These are phyloP conservation scores for Oceanodroma tethys DNA, from an alignment of 2,113 vertebrate genomes.

Conservation along the genomic window DNA sequence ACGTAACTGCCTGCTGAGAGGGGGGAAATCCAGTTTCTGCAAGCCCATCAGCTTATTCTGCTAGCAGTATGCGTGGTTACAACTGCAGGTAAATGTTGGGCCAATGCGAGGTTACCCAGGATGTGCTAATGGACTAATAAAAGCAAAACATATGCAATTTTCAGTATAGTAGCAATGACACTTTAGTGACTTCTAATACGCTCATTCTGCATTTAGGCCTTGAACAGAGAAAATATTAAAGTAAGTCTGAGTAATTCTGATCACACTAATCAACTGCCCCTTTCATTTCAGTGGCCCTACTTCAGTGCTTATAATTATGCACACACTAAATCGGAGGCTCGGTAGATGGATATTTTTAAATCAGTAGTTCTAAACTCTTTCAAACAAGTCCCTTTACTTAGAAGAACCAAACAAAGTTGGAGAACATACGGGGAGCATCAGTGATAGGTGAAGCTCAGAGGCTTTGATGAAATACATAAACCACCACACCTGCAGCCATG, in stretches of 20 bases:
- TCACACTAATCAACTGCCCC: not conserved
- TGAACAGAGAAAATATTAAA: not conserved
- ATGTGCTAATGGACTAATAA: not conserved
- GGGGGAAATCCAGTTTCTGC: not conserved
- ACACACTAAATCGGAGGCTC: not conserved
- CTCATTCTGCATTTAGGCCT: not conserved
- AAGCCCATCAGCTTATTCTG: not conserved
- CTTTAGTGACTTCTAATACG: not conserved
- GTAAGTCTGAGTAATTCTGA: not conserved
- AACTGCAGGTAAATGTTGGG: not conserved
- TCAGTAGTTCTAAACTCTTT: not conserved
- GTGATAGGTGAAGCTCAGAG: not conserved
- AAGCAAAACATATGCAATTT: not conserved
- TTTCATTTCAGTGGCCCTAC: not conserved
- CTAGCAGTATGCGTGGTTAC: not conserved
- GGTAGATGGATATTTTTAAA: not conserved
- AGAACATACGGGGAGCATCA: not conserved
- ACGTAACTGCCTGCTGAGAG: not conserved
- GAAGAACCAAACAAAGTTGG: not conserved
- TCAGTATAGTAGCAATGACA: not conserved
- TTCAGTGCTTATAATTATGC: not conserved
- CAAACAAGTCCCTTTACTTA: not conserved
- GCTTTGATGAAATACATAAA: not conserved
- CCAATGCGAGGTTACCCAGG: not conserved
- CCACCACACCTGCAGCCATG: fast-evolving